Conservation (phyloP, 2,113 vertebrate species). For the Drymodes brunneopygia region DNA sequence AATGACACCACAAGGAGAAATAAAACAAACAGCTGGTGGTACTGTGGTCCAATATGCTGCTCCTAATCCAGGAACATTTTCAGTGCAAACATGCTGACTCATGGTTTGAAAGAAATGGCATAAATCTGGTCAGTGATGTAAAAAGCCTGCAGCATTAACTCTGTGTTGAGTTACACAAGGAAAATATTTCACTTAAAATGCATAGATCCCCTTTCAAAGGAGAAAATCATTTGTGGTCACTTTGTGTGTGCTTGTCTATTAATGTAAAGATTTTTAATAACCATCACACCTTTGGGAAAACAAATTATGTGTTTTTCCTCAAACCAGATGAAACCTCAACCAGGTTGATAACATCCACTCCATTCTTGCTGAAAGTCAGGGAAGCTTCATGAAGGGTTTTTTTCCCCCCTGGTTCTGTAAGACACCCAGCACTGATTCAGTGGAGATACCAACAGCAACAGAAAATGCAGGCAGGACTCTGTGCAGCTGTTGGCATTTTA, state of each 20-base stretch:
- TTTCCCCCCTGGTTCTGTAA: neutral
- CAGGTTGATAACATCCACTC: neutral
- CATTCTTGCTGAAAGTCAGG: neutral
- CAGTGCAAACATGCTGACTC: conserved; percentile 22
- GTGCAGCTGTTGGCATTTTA: neutral
- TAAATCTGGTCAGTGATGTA: neutral
- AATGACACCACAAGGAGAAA: conserved; percentile 62
- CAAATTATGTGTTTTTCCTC: neutral
- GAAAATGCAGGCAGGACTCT: neutral
- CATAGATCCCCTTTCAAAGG: neutral
- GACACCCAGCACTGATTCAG: neutral
- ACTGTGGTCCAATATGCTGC: neutral
- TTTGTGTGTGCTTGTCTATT: neutral
- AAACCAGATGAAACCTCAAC: neutral
- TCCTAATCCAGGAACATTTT: neutral
- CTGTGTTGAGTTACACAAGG: neutral
- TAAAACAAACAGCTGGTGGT: conserved; percentile 57
- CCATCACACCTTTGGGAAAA: neutral
- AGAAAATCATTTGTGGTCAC: neutral
- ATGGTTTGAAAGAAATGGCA: neutral
- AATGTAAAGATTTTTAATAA: neutral
- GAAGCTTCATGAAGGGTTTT: neutral
- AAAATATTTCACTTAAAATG: neutral
- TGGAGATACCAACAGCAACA: neutral
- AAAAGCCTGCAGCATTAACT: neutral